Conservation (phyloP, 2,888 invertebrate genomes). For the Cosmia pyralina region DNA sequence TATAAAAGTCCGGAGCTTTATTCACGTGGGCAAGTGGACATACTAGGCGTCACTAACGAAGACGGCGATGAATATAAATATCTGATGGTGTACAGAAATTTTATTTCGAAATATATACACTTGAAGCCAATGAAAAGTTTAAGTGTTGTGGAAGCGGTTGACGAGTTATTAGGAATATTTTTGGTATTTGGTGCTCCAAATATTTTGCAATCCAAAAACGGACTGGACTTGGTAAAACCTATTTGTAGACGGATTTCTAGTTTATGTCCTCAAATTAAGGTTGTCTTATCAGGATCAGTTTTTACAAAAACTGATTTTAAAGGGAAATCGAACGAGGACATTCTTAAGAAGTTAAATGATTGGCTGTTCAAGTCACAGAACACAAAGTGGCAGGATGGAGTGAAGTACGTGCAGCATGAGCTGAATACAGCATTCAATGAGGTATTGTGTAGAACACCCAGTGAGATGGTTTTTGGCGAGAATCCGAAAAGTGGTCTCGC, state of each 20-base stretch:
- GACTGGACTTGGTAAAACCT: slow-evolving; percentile 70
- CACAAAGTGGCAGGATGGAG: slow-evolving; percentile 76
- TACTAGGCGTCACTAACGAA: slow-evolving; percentile 73
- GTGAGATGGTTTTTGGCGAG: slow-evolving; percentile 72
- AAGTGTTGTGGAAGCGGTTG: slow-evolving; percentile 71
- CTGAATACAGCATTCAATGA: slow-evolving; percentile 75
- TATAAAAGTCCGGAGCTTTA: slow-evolving; percentile 72
- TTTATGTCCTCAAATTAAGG: slow-evolving; percentile 71
- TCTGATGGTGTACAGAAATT: slow-evolving; percentile 76
- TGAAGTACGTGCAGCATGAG: slow-evolving; percentile 75
- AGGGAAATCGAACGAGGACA: slow-evolving; percentile 75
- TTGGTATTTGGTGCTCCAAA: slow-evolving; percentile 79
- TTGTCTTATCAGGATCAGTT: slow-evolving; percentile 68
- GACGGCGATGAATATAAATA: slow-evolving; percentile 74
- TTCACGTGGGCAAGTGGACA: slow-evolving; percentile 77
- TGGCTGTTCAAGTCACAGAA: slow-evolving; percentile 73
- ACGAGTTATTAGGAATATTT: slow-evolving; percentile 76
- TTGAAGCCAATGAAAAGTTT: slow-evolving; percentile 74
- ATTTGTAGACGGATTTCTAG: slow-evolving; percentile 73
- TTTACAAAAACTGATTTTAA: slow-evolving; percentile 62
- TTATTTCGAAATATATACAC: slow-evolving; percentile 74
- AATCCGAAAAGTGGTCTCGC: slow-evolving; percentile 73
- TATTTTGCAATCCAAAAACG: slow-evolving; percentile 79
- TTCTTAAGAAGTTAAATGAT: slow-evolving; percentile 72
- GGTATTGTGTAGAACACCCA: slow-evolving; percentile 73